Percentiles rank a stretch among this genome's conserved stretches.
phyloP scores from a whole-genome alignment of 2,797 vertebrate genomes.

The Rachycentron canadum region DNA sequence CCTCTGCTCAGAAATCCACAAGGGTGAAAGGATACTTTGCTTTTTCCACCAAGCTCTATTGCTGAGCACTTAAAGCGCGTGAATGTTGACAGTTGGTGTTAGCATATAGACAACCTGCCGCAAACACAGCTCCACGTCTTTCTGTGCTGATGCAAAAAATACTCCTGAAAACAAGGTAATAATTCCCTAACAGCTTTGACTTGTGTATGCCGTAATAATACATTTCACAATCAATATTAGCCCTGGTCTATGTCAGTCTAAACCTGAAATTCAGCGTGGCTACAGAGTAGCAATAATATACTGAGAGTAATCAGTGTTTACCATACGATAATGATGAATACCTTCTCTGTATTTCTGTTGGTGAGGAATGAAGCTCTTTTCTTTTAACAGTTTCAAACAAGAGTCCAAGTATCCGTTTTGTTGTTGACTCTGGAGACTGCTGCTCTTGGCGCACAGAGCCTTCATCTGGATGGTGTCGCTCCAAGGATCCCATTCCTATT shows the following conservation, averaged over 20 bases:
- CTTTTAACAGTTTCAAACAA: slow-evolving; percentile 39
- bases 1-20: slow-evolving; percentile 62
- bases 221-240: slow-evolving; percentile 19
- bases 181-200: slow-evolving; percentile 35
- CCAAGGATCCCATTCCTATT: slow-evolving; percentile 68
- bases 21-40: slow-evolving; percentile 74
- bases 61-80: slow-evolving; percentile 58
- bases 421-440: slow-evolving; percentile 59
- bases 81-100: slow-evolving; percentile 43
- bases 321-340: slow-evolving; percentile 2
- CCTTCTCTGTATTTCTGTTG: slow-evolving; percentile 32
- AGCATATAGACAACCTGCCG: slow-evolving; percentile 50
- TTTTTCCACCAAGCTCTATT: slow-evolving; percentile 54
- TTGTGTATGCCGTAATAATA: slow-evolving; percentile 31
- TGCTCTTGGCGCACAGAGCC: slow-evolving; percentile 58
- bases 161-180: slow-evolving; percentile 41
- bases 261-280: slow-evolving; percentile 9
- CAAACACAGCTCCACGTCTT: slow-evolving; percentile 16
- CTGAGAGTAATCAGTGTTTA: slow-evolving; percentile 25
- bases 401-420: slow-evolving; percentile 49
- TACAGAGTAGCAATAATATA: neutral
- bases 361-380: slow-evolving; percentile 38
- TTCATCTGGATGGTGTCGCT: slow-evolving; percentile 73
- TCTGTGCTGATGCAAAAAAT: slow-evolving; percentile 30
- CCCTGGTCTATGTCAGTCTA: slow-evolving; percentile 9